Evolutionary conservation across 2,888 invertebrate species (phyloP), one percentile per base, ranked within the genome.

Genomic region (Pecten maximus): DNA sequence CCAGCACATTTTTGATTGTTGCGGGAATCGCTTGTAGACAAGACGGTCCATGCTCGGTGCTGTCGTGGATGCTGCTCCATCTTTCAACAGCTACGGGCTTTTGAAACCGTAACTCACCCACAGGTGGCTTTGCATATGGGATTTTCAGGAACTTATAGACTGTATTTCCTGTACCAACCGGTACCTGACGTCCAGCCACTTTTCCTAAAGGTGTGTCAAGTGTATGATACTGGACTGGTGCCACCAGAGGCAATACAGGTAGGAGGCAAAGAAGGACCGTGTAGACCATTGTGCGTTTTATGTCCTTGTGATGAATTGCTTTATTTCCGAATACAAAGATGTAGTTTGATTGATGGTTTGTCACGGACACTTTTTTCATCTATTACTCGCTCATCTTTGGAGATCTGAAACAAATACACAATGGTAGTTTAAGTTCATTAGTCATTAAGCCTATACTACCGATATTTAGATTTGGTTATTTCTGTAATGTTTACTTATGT

Each of bases 151-250:
- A 74, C 35, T 74, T 0, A 74, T 35, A 74, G 10, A 74, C 35
- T 28, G 74, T 74, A 6, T 4, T 35, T 28, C 23, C 74, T 35
- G 74, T 35, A 12, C 35, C 74, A 35, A 74, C 4, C 28, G 35
- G 4, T 35, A 74, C 6, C 10, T 74, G 74, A 35, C 28, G 28
- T 28, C 74, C 74, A 28, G 74, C 35, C 0, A 74, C 10, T 74
- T 74, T 74, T 35, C 74, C 74, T 35, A 74, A 15, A 28, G 74
- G 74, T 8, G 74, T 74, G 15, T 28, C 74, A 6, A 74, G 35
- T 28, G 74, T 74, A 74, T 74, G 35, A 74, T 74, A 74, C 74
- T 74, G 74, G 35, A 74, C 74, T 2, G 74, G 74, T 74, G 28
- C 8, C 74, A 28, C 28, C 28, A 74, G 28, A 8, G 74, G 28